phyloP scores from a whole-genome alignment of 92 coral and sea anemone genomes.

The Zoanthus solanderi region DNA sequence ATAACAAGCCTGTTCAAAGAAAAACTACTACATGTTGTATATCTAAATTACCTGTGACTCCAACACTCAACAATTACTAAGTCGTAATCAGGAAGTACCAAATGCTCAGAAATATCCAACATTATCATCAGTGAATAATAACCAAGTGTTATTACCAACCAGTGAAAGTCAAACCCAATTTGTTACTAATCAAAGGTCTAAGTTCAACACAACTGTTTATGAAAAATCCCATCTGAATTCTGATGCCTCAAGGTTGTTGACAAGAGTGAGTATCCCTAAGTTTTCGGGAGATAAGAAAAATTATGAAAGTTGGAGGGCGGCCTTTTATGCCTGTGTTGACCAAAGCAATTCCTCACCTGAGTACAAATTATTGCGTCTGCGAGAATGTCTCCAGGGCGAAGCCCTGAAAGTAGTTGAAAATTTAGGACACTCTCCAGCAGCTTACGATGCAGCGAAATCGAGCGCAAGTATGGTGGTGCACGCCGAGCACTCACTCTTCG shows the following conservation, averaged over 20 bases:
- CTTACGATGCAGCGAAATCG: slow-evolving; percentile 69
- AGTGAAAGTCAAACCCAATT: background rate
- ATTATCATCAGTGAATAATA: background rate
- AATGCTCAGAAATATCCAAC: background rate
- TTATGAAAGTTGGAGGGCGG: slow-evolving; percentile 62
- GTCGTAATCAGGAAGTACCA: background rate
- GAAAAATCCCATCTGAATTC: background rate
- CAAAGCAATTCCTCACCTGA: slow-evolving; percentile 60
- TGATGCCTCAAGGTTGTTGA: background rate
- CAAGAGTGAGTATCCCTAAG: slow-evolving; percentile 4
- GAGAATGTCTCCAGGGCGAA: slow-evolving; percentile 68
- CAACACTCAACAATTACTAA: no score
- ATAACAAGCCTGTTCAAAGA: no score
- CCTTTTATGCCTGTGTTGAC: slow-evolving; percentile 63
- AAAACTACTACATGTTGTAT: no score
- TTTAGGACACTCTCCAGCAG: slow-evolving; percentile 69
- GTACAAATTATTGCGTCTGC: slow-evolving; percentile 61
- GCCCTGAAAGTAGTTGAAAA: slow-evolving; percentile 69
- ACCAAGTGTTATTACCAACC: background rate
- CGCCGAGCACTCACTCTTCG: slow-evolving; percentile 53
- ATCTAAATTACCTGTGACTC: no score
- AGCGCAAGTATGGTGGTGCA: slow-evolving; percentile 73
- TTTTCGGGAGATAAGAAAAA: slow-evolving; percentile 21
- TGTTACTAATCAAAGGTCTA: slow-evolving; percentile 7
- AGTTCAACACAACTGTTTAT: background rate